These are phyloP conservation scores for Cosmia trapezina DNA, from an alignment of 2,888 invertebrate species.

Conservation along the genomic window DNA sequence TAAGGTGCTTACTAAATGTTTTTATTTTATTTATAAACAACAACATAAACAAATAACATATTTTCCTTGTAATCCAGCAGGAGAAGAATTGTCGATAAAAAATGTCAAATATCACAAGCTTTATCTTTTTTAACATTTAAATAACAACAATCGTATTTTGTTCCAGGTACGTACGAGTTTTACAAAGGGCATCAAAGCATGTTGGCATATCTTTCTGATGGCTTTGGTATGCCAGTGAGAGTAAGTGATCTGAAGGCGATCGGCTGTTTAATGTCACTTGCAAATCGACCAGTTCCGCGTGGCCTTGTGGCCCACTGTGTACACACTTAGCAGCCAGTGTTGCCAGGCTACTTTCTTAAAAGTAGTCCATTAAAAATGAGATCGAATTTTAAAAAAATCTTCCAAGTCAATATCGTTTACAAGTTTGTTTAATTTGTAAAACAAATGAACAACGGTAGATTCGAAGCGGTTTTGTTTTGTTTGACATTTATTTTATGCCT, in stretches of 20 bases:
- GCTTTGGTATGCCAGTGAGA: constrained; percentile 58
- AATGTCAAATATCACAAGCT: background rate
- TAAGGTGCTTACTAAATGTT: too few relatives aligned
- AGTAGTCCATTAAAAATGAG: background rate
- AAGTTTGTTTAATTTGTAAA: background rate
- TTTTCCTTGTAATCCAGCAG: too few relatives aligned
- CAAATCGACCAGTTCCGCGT: constrained; percentile 74
- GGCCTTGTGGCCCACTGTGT: constrained; percentile 73
- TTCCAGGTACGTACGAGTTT: constrained; percentile 62
- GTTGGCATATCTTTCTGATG: constrained; percentile 60
- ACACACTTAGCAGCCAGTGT: constrained; percentile 15
- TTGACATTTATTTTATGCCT: constrained; percentile 6
- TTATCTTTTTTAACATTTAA: constrained; percentile 18
- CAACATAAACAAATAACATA: too few relatives aligned
- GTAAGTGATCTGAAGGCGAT: constrained; percentile 74
- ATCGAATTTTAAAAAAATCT: constrained; percentile 11
- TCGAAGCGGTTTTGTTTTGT: background rate
- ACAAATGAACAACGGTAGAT: background rate
- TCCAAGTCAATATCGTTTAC: background rate
- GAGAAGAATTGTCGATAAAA: background rate
- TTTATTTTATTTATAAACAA: too few relatives aligned
- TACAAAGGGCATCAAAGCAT: constrained; percentile 57
- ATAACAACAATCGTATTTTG: constrained; percentile 48
- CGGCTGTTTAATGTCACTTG: constrained; percentile 77
- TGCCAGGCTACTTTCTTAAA: constrained; percentile 29